Evolutionary conservation across 2,113 vertebrate species (phyloP), one percentile per base, ranked within the genome.

Genomic region (Vidua chalybeata): DNA sequence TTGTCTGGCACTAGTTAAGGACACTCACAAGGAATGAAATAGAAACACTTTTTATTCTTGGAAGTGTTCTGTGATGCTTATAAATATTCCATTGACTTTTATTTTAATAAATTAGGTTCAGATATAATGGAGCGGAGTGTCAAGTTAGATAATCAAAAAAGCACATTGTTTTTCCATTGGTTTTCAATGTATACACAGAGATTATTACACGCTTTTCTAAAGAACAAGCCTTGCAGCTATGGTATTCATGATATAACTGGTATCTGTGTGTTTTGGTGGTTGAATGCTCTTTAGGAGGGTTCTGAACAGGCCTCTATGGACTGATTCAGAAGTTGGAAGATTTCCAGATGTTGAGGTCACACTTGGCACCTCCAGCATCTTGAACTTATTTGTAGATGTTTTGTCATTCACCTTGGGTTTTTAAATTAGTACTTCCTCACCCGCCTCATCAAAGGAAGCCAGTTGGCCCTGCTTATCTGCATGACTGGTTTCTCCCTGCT

Each of bases 261-360:
- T 27, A 12, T 46, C 22, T 76, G 13, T 39, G 11, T 84, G n/a
- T 73, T 78, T 87, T 90, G 63, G 14, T 52, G 52, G n/a, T 20
- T 77, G 63, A 35, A 26, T 68, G 41, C 51, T 74, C 59, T 64
- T 79, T 27, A n/a, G 49, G 30, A 78, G 66, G 7, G 33, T 56
- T 93, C 78, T 87, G 66, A 76, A 41, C 30, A 72, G 56, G 27
- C 9, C 22, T 61, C 30, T 46, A 3, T 58, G 59, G 59, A 48
- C 31, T 86, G 55, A 74, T 74, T 84, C 51, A 77, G 55, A 92
- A 90, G 14, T 43, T 88, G 82, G 74, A 95, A 79, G 62, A 13
- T 22, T 94, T 93, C 62, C 72, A 69, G 49, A 48, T 35, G 24
- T 12, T 90, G 82, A 91, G 23, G 35, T 95, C 94, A 95, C 41